Evolutionary conservation across 2,888 invertebrate genomes (phyloP).

Genomic region (Trichogramma dendrolimi): DNA sequence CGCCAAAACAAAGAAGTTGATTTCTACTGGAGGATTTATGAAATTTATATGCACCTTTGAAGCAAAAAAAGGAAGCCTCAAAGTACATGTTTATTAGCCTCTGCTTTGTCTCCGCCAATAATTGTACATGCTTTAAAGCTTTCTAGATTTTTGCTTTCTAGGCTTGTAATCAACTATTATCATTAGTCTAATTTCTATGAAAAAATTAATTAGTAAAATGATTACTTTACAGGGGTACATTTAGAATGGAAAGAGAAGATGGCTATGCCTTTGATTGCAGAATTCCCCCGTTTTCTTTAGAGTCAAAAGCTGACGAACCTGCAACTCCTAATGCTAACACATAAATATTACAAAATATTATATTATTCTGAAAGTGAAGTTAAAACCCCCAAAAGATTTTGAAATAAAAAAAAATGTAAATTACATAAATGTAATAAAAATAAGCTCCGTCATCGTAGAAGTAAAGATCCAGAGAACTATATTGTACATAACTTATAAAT

Average conservation of each 20-base stretch:
- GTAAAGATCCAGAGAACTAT: no score
- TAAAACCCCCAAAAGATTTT: no score
- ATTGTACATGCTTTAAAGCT: no score
- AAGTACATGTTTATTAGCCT: neutral
- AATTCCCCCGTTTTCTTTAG: conserved; percentile 94
- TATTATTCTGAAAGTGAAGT: no score
- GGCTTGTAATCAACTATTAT: no score
- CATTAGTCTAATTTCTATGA: neutral
- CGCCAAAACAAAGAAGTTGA: neutral
- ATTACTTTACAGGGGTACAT: conserved; percentile 75
- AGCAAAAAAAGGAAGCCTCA: neutral
- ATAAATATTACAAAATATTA: conserved; percentile 23
- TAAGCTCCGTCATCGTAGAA: no score
- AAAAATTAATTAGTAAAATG: neutral
- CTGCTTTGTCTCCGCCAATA: neutral
- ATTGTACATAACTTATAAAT: no score
- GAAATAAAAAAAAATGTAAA: no score
- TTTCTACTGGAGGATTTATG: neutral
- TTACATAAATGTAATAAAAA: no score
- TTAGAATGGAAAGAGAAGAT: conserved; percentile 94
- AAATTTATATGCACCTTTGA: neutral
- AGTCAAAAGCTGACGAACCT: conserved; percentile 80
- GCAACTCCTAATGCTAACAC: conserved; percentile 45
- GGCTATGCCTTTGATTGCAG: conserved; percentile 95
- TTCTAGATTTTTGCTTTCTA: no score